Evolutionary conservation across 2,888 invertebrate species (phyloP).

Genomic region (Iphiclides podalirius): DNA sequence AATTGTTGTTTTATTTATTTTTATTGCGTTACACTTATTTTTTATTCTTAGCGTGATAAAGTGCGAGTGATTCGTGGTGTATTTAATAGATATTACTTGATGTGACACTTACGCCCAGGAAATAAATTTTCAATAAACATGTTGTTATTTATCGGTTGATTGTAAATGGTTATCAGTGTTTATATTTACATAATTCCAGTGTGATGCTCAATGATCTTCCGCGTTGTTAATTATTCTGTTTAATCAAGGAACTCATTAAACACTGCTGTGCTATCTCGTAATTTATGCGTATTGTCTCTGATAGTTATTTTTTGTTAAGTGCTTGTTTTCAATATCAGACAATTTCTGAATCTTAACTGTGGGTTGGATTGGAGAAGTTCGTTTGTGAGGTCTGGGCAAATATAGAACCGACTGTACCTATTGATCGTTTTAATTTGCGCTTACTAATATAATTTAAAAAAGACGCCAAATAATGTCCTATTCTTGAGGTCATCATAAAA

Average conservation of each 20-base stretch:
- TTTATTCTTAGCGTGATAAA: too few species aligned
- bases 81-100: neutral
- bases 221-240: conserved; percentile 13
- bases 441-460: too few species aligned
- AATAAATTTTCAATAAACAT: conserved; percentile 12
- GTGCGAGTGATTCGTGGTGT: conserved; percentile 1
- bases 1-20: neutral
- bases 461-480: too few species aligned
- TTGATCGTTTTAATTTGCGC: too few species aligned
- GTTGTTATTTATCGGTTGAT: conserved; percentile 7
- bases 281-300: neutral
- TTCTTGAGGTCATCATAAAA: too few species aligned
- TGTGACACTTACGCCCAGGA: conserved; percentile 2
- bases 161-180: conserved; percentile 16
- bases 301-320: neutral
- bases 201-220: conserved; percentile 18
- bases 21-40: neutral
- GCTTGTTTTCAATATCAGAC: too few species aligned
- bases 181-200: conserved; percentile 17
- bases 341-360: too few species aligned
- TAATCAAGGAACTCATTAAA: neutral
- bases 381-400: too few species aligned
- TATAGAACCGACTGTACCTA: too few species aligned
- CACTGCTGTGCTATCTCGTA: neutral
- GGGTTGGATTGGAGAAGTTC: too few species aligned